Conservation (phyloP, 2,797 vertebrate genomes). For the Loriculus beryllinus region DNA sequence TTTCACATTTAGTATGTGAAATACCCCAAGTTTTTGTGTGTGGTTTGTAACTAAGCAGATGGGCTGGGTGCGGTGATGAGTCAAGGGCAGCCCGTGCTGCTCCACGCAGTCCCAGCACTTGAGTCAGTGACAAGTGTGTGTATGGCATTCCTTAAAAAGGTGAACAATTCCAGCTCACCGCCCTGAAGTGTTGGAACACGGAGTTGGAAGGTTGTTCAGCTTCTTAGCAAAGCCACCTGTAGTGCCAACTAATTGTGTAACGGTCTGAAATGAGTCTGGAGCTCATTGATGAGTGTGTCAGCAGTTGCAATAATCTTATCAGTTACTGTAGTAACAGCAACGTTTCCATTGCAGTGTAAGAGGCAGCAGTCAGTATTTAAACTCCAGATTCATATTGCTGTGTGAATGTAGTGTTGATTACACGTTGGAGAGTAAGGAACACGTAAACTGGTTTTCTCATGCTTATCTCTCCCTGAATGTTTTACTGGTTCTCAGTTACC, state of each 20-base stretch:
- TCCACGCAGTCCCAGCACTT: background rate
- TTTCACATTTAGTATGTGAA: background rate
- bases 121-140: background rate
- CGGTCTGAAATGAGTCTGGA: background rate
- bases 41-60: background rate
- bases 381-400: background rate
- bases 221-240: background rate
- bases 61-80: background rate
- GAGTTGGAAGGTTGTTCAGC: background rate
- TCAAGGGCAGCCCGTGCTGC: background rate
- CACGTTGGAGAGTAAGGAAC: background rate
- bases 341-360: background rate
- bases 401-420: background rate
- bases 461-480: background rate
- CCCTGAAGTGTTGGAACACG: fast-evolving
- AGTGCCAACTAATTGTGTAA: background rate
- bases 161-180: background rate
- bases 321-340: background rate
- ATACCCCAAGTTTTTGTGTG: background rate
- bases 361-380: background rate
- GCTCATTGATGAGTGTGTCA: fast-evolving
- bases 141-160: background rate
- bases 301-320: background rate
- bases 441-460: background rate
- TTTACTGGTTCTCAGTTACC: background rate